phyloP scores from a whole-genome alignment of 2,797 vertebrate genomes.

The Sebastes nivosus region DNA sequence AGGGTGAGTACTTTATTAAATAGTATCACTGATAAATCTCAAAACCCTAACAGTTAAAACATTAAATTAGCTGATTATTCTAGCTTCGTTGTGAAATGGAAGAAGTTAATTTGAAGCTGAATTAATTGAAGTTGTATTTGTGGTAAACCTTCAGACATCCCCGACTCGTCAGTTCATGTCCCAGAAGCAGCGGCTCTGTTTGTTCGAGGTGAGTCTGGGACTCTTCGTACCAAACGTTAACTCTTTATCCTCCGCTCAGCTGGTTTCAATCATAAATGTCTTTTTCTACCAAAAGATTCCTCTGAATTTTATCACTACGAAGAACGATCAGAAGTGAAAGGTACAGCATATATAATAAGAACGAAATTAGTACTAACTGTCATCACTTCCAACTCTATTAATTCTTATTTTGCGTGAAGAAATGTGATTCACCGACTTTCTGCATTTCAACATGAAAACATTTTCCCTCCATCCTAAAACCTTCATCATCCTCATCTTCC shows the following conservation, averaged over 20 bases:
- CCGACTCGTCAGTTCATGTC: constrained; percentile 85
- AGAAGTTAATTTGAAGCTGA: not conserved
- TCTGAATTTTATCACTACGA: constrained; percentile 70
- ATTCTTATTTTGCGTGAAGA: not conserved
- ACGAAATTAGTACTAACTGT: not conserved
- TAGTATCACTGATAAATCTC: too few species aligned
- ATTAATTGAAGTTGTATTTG: not conserved
- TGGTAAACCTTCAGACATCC: constrained; percentile 82
- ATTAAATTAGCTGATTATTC: too few species aligned
- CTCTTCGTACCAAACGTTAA: not conserved
- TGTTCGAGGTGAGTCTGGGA: constrained; percentile 84
- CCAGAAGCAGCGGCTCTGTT: constrained; percentile 79
- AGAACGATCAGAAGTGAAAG: constrained; percentile 71
- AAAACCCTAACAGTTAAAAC: too few species aligned
- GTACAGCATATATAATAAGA: constrained; percentile 47
- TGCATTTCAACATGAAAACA: too few species aligned
- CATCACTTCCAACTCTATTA: not conserved
- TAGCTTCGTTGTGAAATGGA: too few species aligned
- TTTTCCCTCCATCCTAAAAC: not conserved
- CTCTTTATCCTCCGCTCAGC: not conserved
- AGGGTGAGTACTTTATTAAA: constrained; percentile 84
- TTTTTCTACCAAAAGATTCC: constrained; percentile 69
- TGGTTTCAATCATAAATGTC: not conserved
- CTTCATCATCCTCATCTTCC: constrained; percentile 7
- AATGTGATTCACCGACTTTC: not conserved